phyloP scores from a whole-genome alignment of 2,888 invertebrate genomes.

The Drosophila atripex region DNA sequence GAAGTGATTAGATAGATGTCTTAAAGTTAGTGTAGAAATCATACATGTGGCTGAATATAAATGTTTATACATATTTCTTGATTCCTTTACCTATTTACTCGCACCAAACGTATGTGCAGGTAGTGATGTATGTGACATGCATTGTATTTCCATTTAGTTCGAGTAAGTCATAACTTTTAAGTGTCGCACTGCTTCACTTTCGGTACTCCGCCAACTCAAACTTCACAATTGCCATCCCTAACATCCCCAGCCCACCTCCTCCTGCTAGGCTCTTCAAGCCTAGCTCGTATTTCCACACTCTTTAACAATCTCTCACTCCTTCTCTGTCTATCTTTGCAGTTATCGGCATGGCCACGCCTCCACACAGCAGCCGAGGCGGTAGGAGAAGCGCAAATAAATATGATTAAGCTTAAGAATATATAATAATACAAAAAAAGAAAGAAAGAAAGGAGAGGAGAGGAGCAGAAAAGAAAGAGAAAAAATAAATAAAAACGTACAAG shows the following conservation, averaged over 20 bases:
- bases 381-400: slow-evolving; percentile 71
- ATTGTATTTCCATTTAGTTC: slow-evolving; percentile 16
- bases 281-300: background rate
- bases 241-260: background rate
- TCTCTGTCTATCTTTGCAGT: slow-evolving; percentile 34
- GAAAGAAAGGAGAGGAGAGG: slow-evolving; percentile 2
- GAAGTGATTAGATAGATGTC: background rate
- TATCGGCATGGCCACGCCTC: slow-evolving; percentile 39
- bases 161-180: slow-evolving; percentile 36
- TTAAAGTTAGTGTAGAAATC: background rate
- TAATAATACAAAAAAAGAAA: slow-evolving; percentile 45
- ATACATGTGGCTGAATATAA: background rate
- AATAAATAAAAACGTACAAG: slow-evolving; percentile 1
- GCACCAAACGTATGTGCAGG: background rate
- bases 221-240: slow-evolving; percentile 11
- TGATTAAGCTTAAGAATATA: slow-evolving; percentile 77
- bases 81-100: background rate
- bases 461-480: slow-evolving; percentile 1
- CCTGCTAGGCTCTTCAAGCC: background rate
- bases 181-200: slow-evolving; percentile 32
- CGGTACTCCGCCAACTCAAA: slow-evolving; percentile 8
- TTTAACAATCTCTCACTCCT: background rate
- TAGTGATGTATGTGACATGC: background rate
- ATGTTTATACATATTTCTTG: background rate
- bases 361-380: slow-evolving; percentile 33